Evolutionary conservation across 2,113 vertebrate species (phyloP).

Genomic region (Macrotus californicus): DNA sequence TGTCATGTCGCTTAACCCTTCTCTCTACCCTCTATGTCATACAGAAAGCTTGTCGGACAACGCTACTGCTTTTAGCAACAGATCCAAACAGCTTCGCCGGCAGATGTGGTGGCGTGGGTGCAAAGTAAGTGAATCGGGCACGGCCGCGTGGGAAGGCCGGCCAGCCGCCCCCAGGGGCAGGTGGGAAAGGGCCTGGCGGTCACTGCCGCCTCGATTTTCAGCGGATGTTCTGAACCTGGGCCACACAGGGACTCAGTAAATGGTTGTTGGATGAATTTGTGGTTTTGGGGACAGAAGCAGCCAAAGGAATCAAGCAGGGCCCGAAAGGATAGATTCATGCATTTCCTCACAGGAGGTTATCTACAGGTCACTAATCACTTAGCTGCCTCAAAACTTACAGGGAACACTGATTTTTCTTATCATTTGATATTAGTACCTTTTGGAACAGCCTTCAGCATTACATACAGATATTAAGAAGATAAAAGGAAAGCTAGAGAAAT

Average conservation of each 20-base stretch:
- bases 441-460: background rate
- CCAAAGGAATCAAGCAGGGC: background rate
- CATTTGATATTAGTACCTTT: background rate
- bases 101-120: constrained; percentile 98
- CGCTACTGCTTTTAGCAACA: constrained; percentile 97
- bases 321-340: background rate
- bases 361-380: background rate
- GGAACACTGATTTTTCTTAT: background rate
- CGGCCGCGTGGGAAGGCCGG: fast-evolving
- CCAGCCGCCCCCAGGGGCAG: background rate
- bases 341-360: background rate
- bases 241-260: background rate
- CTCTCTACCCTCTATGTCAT: constrained; percentile 66
- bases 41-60: constrained; percentile 97
- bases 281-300: background rate
- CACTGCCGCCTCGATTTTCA: too few species aligned
- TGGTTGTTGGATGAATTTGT: background rate
- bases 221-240: background rate
- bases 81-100: constrained; percentile 96
- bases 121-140: constrained; percentile 83
- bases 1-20: constrained; percentile 61
- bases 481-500: background rate
- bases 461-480: background rate
- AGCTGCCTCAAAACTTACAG: background rate
- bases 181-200: background rate